A percentile compares a stretch with the other conserved stretches of the same genome.
These are phyloP conservation scores for Ctenomys sociabilis DNA, from an alignment of 2,113 vertebrate genomes.

Conservation along the genomic window DNA sequence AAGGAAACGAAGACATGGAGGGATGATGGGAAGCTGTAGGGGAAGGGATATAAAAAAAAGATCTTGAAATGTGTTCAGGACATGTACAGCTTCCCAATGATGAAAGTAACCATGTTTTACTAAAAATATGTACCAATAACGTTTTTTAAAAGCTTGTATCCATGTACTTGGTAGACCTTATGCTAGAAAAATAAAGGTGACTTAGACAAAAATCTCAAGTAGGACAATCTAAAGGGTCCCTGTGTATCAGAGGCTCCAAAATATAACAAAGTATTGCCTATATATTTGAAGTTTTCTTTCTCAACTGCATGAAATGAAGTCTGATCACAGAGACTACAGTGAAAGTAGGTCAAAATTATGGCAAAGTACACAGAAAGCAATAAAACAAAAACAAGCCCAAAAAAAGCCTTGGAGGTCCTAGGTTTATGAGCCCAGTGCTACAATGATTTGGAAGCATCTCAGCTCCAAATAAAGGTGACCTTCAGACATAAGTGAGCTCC, in stretches of 20 bases:
- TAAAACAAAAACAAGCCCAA: background rate
- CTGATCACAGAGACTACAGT: background rate
- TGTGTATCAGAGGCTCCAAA: background rate
- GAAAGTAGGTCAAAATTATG: background rate
- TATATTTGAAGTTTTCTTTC: slow-evolving; percentile 26
- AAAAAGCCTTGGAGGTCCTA: background rate
- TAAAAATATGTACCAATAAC: background rate
- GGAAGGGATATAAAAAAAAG: background rate
- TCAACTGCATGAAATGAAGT: slow-evolving; percentile 1
- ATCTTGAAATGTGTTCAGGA: background rate
- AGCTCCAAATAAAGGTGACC: background rate
- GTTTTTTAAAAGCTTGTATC: background rate
- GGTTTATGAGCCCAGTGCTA: background rate
- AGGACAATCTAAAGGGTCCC: background rate
- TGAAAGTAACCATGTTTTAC: background rate
- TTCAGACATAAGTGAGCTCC: background rate
- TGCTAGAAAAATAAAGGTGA: background rate
- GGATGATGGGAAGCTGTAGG: background rate
- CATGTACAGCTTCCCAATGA: background rate
- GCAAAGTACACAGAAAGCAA: background rate
- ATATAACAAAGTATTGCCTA: background rate
- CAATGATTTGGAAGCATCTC: background rate
- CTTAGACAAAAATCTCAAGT: background rate
- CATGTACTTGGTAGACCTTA: background rate
- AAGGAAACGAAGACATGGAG: background rate